Evolutionary conservation across 1,140 invertebrate species (phyloP).

Genomic region (Pogonomyrmex californicus): DNA sequence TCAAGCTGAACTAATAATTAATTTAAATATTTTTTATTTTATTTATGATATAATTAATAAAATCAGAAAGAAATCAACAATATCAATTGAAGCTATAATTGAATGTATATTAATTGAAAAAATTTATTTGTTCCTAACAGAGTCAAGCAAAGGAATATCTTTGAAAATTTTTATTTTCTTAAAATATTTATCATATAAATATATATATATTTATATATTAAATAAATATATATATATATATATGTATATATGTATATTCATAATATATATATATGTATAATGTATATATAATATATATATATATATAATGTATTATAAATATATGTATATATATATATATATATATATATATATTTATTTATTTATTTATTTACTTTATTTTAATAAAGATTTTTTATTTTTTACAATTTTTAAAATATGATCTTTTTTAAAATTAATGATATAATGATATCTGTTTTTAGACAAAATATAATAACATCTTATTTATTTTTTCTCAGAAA

Average conservation of each 20-base stretch:
- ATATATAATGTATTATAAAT: too few relatives aligned
- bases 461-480: not conserved
- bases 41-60: conserved; percentile 3
- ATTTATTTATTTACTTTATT: not conserved
- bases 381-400: not conserved
- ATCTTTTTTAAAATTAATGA: not conserved
- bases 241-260: too few relatives aligned
- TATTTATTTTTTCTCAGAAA: conserved; percentile 43
- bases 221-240: too few relatives aligned
- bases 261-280: too few relatives aligned
- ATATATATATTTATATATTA: too few relatives aligned
- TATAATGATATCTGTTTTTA: not conserved
- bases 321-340: too few relatives aligned
- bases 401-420: not conserved
- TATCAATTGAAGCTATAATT: not conserved
- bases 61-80: not conserved
- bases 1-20: not conserved
- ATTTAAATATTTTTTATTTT: not conserved
- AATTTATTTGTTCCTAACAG: not conserved
- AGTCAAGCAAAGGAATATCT: not conserved
- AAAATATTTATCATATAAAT: not conserved
- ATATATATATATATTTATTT: too few relatives aligned
- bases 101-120: not conserved
- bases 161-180: not conserved
- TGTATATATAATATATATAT: too few relatives aligned